Conservation (phyloP, 2,888 invertebrate genomes). For the Dione juno region DNA sequence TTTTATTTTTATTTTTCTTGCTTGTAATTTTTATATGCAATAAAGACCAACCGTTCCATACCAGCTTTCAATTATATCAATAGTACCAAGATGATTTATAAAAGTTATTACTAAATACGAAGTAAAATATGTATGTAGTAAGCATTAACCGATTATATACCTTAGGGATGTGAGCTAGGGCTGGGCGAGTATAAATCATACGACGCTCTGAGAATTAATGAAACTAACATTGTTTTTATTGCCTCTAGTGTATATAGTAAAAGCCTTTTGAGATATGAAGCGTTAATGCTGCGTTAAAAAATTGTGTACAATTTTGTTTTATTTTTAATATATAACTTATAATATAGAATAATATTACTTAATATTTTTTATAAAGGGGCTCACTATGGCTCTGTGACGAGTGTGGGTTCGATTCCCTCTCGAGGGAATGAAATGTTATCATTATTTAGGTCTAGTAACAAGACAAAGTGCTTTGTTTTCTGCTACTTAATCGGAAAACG, state of each 20-base stretch:
- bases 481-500: too few relatives aligned
- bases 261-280: background rate
- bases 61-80: too few relatives aligned
- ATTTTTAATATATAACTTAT: too few relatives aligned
- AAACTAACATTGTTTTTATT: slow-evolving; percentile 26
- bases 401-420: background rate
- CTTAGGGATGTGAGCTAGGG: background rate
- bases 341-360: too few relatives aligned
- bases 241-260: slow-evolving; percentile 3
- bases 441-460: background rate
- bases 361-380: too few relatives aligned
- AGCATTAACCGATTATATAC: slow-evolving; percentile 1
- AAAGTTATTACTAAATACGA: background rate
- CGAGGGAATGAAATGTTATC: background rate
- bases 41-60: too few relatives aligned
- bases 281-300: background rate
- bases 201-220: slow-evolving; percentile 18
- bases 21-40: too few relatives aligned
- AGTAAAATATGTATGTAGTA: background rate
- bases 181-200: slow-evolving; percentile 20
- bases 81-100: too few relatives aligned
- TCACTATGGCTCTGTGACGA: background rate
- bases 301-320: too few relatives aligned
- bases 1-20: too few relatives aligned
- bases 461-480: background rate